Base-by-base conservation (phyloP, 2,888 invertebrate species). In the Polyploca ridens region DNA sequence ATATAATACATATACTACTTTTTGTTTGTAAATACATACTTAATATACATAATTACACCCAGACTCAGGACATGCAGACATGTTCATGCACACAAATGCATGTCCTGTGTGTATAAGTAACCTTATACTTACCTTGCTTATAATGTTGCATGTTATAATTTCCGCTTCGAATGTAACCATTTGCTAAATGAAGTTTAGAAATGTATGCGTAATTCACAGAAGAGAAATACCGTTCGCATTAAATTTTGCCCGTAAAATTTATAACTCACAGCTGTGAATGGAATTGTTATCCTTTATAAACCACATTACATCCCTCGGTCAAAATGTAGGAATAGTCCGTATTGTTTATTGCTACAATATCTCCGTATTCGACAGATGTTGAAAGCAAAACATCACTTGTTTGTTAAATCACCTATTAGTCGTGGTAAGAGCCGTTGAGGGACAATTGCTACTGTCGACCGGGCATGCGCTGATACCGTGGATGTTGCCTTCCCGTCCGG, bases 241-340 rank as follows among this genome's bases (percentile, higher is more conserved):
- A n/a, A 59, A 38, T 59, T 38, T 41, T 38, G 41, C n/a, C 60
- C 60, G 3, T 60, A 60, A 62, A 68, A 62, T 41, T 63, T 44
- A 69, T 72, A 71, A 71, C 62, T 74, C 65, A 70, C 66, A 69
- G 67, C 67, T 66, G 66, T 66, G 64, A 41, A 62, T 62, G 66
- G 68, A 70, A 66, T 69, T 72, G 72, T 72, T 70, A 71, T 67
- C 69, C 71, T 69, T 67, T 71, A 46, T 64, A 63, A 69, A 67
- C 71, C 67, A 63, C 68, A 75, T 67, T 66, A 68, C 67, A 65
- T 64, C 68, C 14, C n/a, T n/a, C 49, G 35, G 60, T 63, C 63
- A 61, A 69, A 68, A 58, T 63, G 64, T 69, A 66, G 64, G 16
- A 1, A 27, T 27, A 14, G 44, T 44, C 44, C 7, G 46, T 46